Percentiles rank a stretch among this genome's conserved stretches.
Conservation (phyloP, 2,888 invertebrate species). For the Germaria angustata region DNA sequence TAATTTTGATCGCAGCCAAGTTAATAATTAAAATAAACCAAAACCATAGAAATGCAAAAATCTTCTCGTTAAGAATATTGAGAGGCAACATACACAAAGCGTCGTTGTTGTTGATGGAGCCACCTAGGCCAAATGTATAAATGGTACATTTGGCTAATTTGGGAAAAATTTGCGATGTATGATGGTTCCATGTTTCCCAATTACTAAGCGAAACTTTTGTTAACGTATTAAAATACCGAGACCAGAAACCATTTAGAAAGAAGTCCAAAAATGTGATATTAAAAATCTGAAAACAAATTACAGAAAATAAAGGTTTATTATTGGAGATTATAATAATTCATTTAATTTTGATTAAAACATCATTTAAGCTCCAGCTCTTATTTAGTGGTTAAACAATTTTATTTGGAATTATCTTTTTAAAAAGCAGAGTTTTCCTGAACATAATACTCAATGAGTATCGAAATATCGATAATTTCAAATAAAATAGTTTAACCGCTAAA, state of each 20-base stretch:
- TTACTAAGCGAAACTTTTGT: conserved; percentile 72
- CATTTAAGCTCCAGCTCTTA: no score
- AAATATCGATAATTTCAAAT: no score
- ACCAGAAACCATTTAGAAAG: conserved; percentile 76
- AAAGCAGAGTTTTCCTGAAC: no score
- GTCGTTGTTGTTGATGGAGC: conserved; percentile 89
- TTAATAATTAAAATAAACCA: conserved; percentile 86
- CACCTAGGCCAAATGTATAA: conserved; percentile 92
- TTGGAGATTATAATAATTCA: no score
- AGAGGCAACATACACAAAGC: conserved; percentile 87
- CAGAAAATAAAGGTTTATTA: background rate
- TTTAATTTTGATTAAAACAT: no score
- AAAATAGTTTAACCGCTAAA: no score
- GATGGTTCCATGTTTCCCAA: conserved; percentile 76
- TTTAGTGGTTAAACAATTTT: no score
- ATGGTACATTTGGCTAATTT: conserved; percentile 93
- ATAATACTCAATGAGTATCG: no score
- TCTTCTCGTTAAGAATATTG: conserved; percentile 89
- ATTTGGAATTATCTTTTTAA: no score
- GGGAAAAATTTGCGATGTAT: conserved; percentile 76
- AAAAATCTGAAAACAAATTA: conserved; percentile 66
- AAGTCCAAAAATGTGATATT: conserved; percentile 75
- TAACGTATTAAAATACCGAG: conserved; percentile 73
- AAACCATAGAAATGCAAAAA: conserved; percentile 87
- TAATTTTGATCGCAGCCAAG: conserved; percentile 83